These are phyloP conservation scores for Chrysomela aeneicollis DNA, from an alignment of 2,888 invertebrate genomes.

Conservation along the genomic window DNA sequence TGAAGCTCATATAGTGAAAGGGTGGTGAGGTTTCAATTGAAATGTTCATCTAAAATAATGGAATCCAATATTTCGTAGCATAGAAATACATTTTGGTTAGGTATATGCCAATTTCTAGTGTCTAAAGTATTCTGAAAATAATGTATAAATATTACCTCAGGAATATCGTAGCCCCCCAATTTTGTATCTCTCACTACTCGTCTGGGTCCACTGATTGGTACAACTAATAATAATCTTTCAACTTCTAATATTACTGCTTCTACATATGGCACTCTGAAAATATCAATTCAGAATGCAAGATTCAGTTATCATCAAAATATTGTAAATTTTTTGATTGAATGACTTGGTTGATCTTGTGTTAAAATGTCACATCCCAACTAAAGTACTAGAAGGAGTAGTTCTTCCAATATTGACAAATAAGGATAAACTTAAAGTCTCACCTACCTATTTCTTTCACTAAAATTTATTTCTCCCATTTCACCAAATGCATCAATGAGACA, in stretches of 20 bases:
- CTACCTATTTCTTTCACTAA: constrained; percentile 63
- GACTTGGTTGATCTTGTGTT: no score
- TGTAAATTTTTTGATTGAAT: background rate
- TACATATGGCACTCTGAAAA: constrained; percentile 63
- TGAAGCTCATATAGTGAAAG: no score
- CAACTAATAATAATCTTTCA: constrained; percentile 61
- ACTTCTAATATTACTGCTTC: constrained; percentile 66
- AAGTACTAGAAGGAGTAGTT: no score
- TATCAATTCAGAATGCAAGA: constrained; percentile 15
- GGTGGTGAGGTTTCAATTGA: no score
- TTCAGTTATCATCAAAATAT: background rate
- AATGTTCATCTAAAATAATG: no score
- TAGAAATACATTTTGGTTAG: no score
- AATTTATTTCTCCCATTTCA: constrained; percentile 59
- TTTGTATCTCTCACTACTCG: constrained; percentile 65
- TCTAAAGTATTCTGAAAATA: constrained; percentile 53
- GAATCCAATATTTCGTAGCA: no score
- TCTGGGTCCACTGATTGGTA: constrained; percentile 63
- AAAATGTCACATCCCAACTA: no score
- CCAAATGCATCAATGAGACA: constrained; percentile 64
- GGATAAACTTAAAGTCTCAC: constrained; percentile 57
- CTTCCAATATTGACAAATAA: no score
- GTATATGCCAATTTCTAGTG: constrained; percentile 55
- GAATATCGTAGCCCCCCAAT: constrained; percentile 65
- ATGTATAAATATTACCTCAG: constrained; percentile 50